Percentiles rank a stretch among this genome's conserved stretches.
These are phyloP conservation scores for Nothobranchius kuhntae DNA, from an alignment of 2,113 vertebrate species.

Conservation along the genomic window DNA sequence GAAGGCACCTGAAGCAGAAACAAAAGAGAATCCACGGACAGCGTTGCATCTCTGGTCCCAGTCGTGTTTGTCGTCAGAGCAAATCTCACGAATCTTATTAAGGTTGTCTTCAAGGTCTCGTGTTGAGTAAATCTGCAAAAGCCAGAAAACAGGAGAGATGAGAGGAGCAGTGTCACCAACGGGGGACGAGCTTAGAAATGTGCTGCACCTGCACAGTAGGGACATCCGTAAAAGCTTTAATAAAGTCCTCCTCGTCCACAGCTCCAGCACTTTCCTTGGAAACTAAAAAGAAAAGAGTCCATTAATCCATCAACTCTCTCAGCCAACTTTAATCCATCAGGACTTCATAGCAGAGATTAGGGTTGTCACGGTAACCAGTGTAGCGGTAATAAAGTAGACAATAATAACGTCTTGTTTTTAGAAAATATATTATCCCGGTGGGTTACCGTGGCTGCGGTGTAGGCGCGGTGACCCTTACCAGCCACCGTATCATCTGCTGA, in stretches of 20 bases:
- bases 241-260: constrained; percentile 95
- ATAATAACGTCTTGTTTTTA: too few relatives aligned
- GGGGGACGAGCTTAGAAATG: neutral
- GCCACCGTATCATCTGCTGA: too few relatives aligned
- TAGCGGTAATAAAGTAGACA: too few relatives aligned
- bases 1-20: too few relatives aligned
- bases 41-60: constrained; percentile 95
- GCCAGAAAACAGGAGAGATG: neutral
- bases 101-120: constrained; percentile 97
- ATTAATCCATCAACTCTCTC: neutral
- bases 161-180: neutral
- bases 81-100: constrained; percentile 97
- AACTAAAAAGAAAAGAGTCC: constrained; percentile 69
- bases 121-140: constrained; percentile 89
- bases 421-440: too few relatives aligned
- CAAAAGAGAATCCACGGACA: constrained; percentile 70
- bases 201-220: constrained; percentile 88
- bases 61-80: constrained; percentile 98
- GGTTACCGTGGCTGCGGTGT: too few relatives aligned
- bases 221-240: constrained; percentile 93
- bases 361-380: too few relatives aligned
- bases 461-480: too few relatives aligned
- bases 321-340: neutral
- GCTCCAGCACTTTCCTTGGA: constrained; percentile 90
- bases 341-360: neutral